Conservation (phyloP, 1,140 invertebrate genomes). For the Drosophila setifemur region DNA sequence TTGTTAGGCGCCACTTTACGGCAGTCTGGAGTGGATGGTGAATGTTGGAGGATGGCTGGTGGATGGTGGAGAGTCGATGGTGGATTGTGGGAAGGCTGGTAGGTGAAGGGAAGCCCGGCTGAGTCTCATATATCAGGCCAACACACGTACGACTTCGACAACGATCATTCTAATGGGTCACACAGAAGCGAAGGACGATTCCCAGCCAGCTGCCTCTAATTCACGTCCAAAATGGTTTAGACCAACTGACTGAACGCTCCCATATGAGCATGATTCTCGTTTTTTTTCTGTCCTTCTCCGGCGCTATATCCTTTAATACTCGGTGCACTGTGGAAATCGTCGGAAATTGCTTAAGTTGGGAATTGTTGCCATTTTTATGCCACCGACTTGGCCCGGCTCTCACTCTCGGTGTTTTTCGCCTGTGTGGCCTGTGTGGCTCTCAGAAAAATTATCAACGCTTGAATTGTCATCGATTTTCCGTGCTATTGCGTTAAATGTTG, state of each 20-base stretch:
- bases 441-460: slow-evolving; percentile 77
- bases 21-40: slow-evolving; percentile 27
- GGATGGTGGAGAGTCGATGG: slow-evolving; percentile 18
- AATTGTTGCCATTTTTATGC: slow-evolving; percentile 73
- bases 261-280: slow-evolving; percentile 64
- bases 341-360: slow-evolving; percentile 78
- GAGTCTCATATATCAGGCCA: slow-evolving; percentile 59
- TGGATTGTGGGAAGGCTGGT: not conserved
- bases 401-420: slow-evolving; percentile 2
- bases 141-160: slow-evolving; percentile 74
- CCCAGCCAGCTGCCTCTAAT: slow-evolving; percentile 48
- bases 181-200: slow-evolving; percentile 33
- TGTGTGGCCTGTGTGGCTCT: slow-evolving; percentile 12
- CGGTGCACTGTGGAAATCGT: slow-evolving; percentile 59
- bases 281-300: not conserved
- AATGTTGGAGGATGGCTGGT: not conserved
- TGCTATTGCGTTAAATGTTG: slow-evolving; percentile 76
- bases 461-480: slow-evolving; percentile 80
- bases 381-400: slow-evolving; percentile 19
- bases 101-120: not conserved
- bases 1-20: slow-evolving; percentile 70
- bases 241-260: slow-evolving; percentile 59
- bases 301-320: slow-evolving; percentile 3
- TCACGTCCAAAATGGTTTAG: slow-evolving; percentile 52
- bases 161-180: slow-evolving; percentile 80